Conservation (phyloP, 2,113 vertebrate genomes). For the Mobula hypostoma region DNA sequence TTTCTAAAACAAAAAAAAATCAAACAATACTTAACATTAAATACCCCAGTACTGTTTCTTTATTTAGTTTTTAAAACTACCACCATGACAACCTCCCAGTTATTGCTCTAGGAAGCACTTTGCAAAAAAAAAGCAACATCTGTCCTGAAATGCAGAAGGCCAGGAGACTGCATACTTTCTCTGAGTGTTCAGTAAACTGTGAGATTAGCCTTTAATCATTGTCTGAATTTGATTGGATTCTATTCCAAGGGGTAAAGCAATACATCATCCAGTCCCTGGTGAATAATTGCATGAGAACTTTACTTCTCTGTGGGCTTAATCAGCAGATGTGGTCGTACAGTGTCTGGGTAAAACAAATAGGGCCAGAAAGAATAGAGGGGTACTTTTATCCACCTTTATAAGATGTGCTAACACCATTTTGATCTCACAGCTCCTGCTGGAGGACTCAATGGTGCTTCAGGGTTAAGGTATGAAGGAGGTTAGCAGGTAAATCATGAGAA, state of each 20-base stretch:
- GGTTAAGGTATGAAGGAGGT: no score
- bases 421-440: no score
- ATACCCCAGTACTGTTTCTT: neutral
- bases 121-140: neutral
- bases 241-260: neutral
- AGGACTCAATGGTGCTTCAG: no score
- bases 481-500: no score
- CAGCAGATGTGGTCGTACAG: neutral
- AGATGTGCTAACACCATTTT: no score
- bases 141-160: neutral
- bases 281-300: neutral
- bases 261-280: neutral
- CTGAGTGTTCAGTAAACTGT: neutral
- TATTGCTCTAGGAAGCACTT: neutral
- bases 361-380: no score
- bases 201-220: constrained; percentile 17
- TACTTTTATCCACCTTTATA: no score
- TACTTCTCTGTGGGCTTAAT: neutral
- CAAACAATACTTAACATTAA: neutral
- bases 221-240: neutral
- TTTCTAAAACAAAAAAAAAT: neutral
- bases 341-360: neutral
- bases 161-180: neutral
- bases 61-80: neutral
- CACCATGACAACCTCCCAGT: neutral